phyloP scores from a whole-genome alignment of 2,888 invertebrate genomes.

The Andrena dorsata region DNA sequence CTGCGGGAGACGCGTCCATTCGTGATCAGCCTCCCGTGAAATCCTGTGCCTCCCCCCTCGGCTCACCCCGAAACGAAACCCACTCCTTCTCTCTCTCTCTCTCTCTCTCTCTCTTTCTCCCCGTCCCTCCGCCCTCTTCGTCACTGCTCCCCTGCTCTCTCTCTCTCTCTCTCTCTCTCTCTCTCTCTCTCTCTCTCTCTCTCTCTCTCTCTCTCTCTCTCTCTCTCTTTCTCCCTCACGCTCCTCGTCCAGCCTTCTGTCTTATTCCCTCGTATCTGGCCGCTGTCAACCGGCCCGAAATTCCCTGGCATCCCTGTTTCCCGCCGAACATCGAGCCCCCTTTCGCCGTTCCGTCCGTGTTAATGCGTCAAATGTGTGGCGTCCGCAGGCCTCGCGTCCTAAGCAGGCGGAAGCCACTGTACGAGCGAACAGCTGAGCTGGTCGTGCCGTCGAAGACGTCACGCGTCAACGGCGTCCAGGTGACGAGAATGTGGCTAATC shows the following conservation, averaged over 20 bases:
- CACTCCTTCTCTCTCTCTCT: conserved; percentile 58
- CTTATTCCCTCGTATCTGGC: conserved; percentile 66
- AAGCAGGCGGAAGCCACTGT: conserved; percentile 48
- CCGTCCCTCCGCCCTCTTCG: conserved; percentile 54
- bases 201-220: conserved; percentile 57
- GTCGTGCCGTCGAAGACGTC: not conserved
- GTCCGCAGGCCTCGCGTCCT: conserved; percentile 63
- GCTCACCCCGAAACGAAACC: conserved; percentile 75
- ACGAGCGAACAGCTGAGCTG: conserved; percentile 47
- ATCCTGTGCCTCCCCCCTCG: conserved; percentile 81
- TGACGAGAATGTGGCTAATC: too few relatives aligned
- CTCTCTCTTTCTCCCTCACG: conserved; percentile 56
- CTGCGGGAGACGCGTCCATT: conserved; percentile 85
- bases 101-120: conserved; percentile 56
- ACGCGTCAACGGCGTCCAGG: not conserved
- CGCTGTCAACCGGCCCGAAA: conserved; percentile 67
- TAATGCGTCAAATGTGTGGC: conserved; percentile 77
- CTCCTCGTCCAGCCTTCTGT: conserved; percentile 61
- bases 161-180: conserved; percentile 50
- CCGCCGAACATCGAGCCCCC: conserved; percentile 74
- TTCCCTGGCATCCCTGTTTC: conserved; percentile 68
- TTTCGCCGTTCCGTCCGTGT: conserved; percentile 68
- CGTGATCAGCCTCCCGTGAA: conserved; percentile 85
- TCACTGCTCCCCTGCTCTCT: conserved; percentile 28
- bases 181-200: conserved; percentile 55